phyloP scores from a whole-genome alignment of 2,888 invertebrate genomes.

The Acronicta psi region DNA sequence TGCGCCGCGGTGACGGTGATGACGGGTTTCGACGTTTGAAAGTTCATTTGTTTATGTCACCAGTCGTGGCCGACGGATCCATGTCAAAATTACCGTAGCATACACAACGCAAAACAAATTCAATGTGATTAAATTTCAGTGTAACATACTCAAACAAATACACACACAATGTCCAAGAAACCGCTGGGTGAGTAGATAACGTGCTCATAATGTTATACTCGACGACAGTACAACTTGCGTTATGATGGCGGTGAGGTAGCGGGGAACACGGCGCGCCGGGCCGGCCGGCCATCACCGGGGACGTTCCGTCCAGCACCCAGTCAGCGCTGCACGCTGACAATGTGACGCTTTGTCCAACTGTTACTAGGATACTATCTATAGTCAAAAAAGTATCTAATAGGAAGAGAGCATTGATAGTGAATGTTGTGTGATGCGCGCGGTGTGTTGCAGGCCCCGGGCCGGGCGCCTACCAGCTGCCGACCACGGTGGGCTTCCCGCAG shows the following conservation, averaged over 20 bases:
- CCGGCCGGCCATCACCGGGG: too few species aligned
- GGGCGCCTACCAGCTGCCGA: constrained; percentile 90
- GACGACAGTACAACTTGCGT: too few species aligned
- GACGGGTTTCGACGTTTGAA: constrained; percentile 48
- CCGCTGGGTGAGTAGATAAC: constrained; percentile 72
- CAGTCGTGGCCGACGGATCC: constrained; percentile 56
- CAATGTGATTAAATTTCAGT: constrained; percentile 68
- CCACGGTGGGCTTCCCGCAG: constrained; percentile 88
- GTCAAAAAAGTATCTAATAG: too few species aligned
- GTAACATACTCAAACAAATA: constrained; percentile 48
- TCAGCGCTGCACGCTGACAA: too few species aligned
- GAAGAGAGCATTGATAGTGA: too few species aligned
- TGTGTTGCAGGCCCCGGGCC: constrained; percentile 90
- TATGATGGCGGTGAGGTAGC: too few species aligned
- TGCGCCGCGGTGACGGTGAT: not conserved
- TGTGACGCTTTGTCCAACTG: too few species aligned
- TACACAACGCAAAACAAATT: constrained; percentile 43
- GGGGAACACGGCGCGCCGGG: too few species aligned
- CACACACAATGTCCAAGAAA: constrained; percentile 67
- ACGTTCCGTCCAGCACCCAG: too few species aligned
- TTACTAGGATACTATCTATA: too few species aligned
- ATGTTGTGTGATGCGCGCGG: not conserved
- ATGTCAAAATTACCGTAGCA: constrained; percentile 68
- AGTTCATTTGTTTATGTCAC: constrained; percentile 63
- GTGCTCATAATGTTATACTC: not conserved